Evolutionary conservation across 2,113 vertebrate species (phyloP), one percentile per base, ranked within the genome.

Genomic region (Delphinapterus leucas): DNA sequence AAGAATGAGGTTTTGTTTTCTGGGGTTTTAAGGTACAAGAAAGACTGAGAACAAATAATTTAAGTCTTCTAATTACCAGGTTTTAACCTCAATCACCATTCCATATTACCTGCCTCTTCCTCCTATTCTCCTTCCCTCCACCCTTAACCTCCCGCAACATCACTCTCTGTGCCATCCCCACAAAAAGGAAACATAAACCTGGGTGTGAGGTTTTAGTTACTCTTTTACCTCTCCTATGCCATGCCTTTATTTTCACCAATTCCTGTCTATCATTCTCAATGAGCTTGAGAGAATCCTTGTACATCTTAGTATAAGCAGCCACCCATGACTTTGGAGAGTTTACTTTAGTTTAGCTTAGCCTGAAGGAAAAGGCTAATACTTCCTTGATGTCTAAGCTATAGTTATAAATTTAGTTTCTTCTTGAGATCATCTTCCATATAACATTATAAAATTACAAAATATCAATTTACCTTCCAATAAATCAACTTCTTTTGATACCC

Each of bases 341-440:
- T 14, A 70, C n/a, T 83, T 73, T 44, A 60, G 53, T 33, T 68
- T 58, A 73, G 55, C 26, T 94, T 60, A 83, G 33, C 25, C 67
- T 76, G 18, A 55, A 53, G 31, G 49, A 85, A 95, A 91, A 94
- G 28, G 10, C 25, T 25, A 74, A 55, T 31, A 92, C 5, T 79
- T 81, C 49, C 74, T 49, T 36, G 10, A 77, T 23, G 7, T 36
- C 79, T 68, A 89, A 79, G 12, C 70, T 76, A 44, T 15, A 68
- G 55, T 47, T 77, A 23, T 41, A 85, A 93, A 80, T 95, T 85
- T 70, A n/a, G 36, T 60, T 91, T 91, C 36, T 88, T 83, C 53
- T 47, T 95, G 36, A 96, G 23, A 60, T 90, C 3, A 1, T 6
- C 41, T 89, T 81, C 47, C 80, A 26, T 8, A 15, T 41, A 63